Conservation (phyloP, 1,140 invertebrate species). For the Teleopsis dalmanni region DNA sequence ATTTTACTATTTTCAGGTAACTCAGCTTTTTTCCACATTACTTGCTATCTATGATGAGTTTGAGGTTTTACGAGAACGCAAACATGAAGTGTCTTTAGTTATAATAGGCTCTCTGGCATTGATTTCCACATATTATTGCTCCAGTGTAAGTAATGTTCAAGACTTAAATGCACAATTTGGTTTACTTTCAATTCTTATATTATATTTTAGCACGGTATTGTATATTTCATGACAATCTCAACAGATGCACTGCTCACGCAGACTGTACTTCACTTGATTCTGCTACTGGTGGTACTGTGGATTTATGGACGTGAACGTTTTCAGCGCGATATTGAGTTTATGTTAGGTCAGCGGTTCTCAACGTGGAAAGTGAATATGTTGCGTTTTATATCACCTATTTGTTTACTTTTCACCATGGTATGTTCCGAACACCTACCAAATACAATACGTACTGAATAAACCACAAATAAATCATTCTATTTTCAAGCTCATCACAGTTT, state of each 20-base stretch:
- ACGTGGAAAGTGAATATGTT: slow-evolving; percentile 32
- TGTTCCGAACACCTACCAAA: slow-evolving; percentile 4
- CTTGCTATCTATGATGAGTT: slow-evolving; percentile 31
- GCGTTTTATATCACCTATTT: slow-evolving; percentile 30
- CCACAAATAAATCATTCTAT: background rate
- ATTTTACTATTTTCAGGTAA: background rate
- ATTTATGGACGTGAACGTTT: slow-evolving; percentile 69
- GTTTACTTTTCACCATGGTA: slow-evolving; percentile 22
- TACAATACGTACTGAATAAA: too few relatives aligned
- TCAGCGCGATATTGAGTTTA: slow-evolving; percentile 65
- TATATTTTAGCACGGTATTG: slow-evolving; percentile 20
- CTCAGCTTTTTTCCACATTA: background rate
- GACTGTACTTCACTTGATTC: slow-evolving; percentile 61
- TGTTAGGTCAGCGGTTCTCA: slow-evolving; percentile 63
- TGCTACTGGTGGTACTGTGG: slow-evolving; percentile 64
- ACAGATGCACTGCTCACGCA: slow-evolving; percentile 58
- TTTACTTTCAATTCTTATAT: background rate
- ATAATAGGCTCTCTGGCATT: slow-evolving; percentile 17
- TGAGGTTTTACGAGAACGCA: slow-evolving; percentile 17
- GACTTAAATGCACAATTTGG: background rate
- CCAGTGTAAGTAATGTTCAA: slow-evolving; percentile 20
- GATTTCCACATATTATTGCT: slow-evolving; percentile 23
- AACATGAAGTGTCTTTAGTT: slow-evolving; percentile 20
- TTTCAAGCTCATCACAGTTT: slow-evolving; percentile 11
- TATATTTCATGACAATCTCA: slow-evolving; percentile 13